A percentile compares a stretch with the other conserved stretches of the same genome.
phyloP scores from a whole-genome alignment of 2,888 invertebrate species.

The Microctonus hyperodae region DNA sequence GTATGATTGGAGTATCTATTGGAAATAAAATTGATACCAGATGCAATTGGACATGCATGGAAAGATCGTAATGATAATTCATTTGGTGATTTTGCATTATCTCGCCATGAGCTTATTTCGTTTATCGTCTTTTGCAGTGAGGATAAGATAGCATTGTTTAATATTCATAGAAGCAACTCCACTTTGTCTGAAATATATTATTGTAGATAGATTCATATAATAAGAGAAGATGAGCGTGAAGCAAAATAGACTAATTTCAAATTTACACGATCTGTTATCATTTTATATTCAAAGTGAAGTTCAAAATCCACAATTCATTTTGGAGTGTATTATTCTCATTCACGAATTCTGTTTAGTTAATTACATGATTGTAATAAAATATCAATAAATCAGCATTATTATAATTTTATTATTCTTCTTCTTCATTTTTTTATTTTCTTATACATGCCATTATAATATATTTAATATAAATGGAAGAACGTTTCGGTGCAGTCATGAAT shows the following conservation, averaged over 20 bases:
- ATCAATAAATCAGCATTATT: neutral
- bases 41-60: constrained; percentile 7
- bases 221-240: constrained; percentile 6
- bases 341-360: neutral
- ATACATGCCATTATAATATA: neutral
- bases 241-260: neutral
- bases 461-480: neutral
- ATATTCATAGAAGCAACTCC: constrained; percentile 45
- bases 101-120: neutral
- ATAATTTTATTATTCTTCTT: neutral
- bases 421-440: neutral
- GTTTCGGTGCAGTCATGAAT: neutral
- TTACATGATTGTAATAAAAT: neutral
- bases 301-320: neutral
- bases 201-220: too few species aligned
- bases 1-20: too few species aligned
- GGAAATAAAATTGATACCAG: constrained; percentile 19
- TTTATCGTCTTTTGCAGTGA: neutral
- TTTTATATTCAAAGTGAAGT: neutral
- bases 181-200: too few species aligned
- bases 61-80: constrained; percentile 30
- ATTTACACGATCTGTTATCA: constrained; percentile 5
- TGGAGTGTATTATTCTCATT: neutral
- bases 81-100: neutral
- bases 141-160: constrained; percentile 33